A percentile compares a stretch with the other conserved stretches of the same genome.
These are phyloP conservation scores for Microdon myrmicae DNA, from an alignment of 2,888 invertebrate species.

Conservation along the genomic window DNA sequence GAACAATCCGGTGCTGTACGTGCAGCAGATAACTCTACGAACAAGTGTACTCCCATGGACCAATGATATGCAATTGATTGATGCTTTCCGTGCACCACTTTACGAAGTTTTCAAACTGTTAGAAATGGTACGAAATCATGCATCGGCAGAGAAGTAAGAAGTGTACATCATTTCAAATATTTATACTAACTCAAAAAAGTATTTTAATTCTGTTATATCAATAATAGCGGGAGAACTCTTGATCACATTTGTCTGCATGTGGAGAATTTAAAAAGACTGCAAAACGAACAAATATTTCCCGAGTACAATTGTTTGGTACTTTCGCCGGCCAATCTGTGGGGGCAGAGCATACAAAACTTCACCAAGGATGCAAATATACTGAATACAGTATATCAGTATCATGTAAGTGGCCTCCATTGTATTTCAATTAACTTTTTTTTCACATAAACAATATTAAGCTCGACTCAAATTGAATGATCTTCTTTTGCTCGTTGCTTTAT, in stretches of 20 bases:
- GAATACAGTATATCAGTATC: conserved; percentile 83
- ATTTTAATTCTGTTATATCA: conserved; percentile 31
- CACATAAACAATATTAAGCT: too few species aligned
- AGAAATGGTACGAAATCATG: conserved; percentile 85
- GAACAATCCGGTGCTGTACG: conserved; percentile 73
- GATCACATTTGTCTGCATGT: conserved; percentile 87
- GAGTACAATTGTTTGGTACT: conserved; percentile 91
- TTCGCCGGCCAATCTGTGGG: conserved; percentile 95
- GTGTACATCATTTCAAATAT: not conserved
- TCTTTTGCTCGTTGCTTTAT: too few species aligned
- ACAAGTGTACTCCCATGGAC: conserved; percentile 89
- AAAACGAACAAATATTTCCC: conserved; percentile 78
- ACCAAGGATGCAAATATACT: conserved; percentile 82
- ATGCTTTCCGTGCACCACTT: conserved; percentile 91
- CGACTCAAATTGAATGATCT: too few species aligned
- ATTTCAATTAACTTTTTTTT: conserved; percentile 38
- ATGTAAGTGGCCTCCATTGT: conserved; percentile 70
- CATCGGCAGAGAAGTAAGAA: conserved; percentile 62
- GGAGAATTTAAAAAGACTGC: conserved; percentile 77
- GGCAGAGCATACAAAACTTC: conserved; percentile 82
- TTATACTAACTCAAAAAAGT: conserved; percentile 10
- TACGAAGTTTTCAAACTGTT: conserved; percentile 89
- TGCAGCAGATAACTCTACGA: conserved; percentile 81
- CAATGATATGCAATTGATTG: conserved; percentile 81
- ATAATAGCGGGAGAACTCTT: conserved; percentile 75